Evolutionary conservation across 2,888 invertebrate species (phyloP).

Genomic region (Andrena bicolor): DNA sequence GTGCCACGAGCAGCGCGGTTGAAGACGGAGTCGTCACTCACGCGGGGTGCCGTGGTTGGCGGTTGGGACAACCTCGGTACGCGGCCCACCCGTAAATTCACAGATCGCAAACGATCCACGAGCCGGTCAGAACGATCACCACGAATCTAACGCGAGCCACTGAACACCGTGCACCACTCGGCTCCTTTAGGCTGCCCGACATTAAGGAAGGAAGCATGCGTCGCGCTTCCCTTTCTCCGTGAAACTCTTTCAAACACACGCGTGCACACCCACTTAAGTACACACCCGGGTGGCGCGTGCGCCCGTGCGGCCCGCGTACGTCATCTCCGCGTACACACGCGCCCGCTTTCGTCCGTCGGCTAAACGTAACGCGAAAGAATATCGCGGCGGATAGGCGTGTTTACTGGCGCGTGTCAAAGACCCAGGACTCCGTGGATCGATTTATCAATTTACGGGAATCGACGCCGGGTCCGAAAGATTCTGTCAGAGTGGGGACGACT

Average conservation of each 20-base stretch:
- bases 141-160: constrained; percentile 61
- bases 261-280: constrained; percentile 51
- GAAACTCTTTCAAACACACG: constrained; percentile 46
- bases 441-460: constrained; percentile 34
- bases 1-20: too few relatives aligned
- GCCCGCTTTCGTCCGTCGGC: not conserved
- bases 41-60: constrained; percentile 15
- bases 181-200: constrained; percentile 48
- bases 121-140: constrained; percentile 51
- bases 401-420: constrained; percentile 45
- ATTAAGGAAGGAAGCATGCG: constrained; percentile 73
- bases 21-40: constrained; percentile 23
- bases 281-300: constrained; percentile 34
- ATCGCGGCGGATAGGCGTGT: constrained; percentile 12
- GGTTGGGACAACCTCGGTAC: not conserved
- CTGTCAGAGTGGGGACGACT: not conserved
- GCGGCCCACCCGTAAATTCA: constrained; percentile 36
- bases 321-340: not conserved
- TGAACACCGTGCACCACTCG: constrained; percentile 58
- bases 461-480: not conserved
- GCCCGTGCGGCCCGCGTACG: not conserved
- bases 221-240: constrained; percentile 69
- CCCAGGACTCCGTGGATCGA: constrained; percentile 28
- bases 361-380: constrained; percentile 21
- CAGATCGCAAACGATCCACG: constrained; percentile 36